Percentiles rank a stretch among this genome's conserved stretches.
These are phyloP conservation scores for Caranx melampygus DNA, from an alignment of 2,113 vertebrate species.

Conservation along the genomic window DNA sequence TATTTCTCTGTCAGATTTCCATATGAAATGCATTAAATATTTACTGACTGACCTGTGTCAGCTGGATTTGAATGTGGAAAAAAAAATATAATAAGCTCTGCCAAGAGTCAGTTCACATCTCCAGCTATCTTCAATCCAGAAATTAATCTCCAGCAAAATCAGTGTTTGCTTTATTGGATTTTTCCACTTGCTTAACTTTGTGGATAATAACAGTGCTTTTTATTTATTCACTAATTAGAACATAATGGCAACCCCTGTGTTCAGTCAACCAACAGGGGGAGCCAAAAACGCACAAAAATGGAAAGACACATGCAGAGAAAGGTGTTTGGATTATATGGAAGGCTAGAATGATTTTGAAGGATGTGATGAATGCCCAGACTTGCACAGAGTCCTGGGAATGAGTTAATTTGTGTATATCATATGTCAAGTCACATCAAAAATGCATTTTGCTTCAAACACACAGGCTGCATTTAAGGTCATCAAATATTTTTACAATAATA, in stretches of 20 bases:
- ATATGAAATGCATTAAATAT: background rate
- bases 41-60: background rate
- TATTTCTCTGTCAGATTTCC: background rate
- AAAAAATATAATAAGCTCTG: background rate
- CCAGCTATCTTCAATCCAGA: background rate
- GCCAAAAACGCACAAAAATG: background rate
- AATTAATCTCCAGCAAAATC: background rate
- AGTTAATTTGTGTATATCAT: too few relatives aligned
- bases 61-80: background rate
- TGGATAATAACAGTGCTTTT: background rate
- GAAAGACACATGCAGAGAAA: background rate
- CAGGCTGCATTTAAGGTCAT: background rate
- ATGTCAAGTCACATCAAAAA: too few relatives aligned
- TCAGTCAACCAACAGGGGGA: background rate
- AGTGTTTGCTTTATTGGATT: background rate
- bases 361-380: too few relatives aligned
- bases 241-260: background rate
- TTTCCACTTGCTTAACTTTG: background rate
- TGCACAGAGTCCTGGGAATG: too few relatives aligned
- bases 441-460: too few relatives aligned
- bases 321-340: background rate
- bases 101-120: background rate
- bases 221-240: background rate
- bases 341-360: too few relatives aligned
- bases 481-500: too few relatives aligned